Evolutionary conservation across 2,888 invertebrate genomes (phyloP).

Genomic region (Quadroppia sp.): DNA sequence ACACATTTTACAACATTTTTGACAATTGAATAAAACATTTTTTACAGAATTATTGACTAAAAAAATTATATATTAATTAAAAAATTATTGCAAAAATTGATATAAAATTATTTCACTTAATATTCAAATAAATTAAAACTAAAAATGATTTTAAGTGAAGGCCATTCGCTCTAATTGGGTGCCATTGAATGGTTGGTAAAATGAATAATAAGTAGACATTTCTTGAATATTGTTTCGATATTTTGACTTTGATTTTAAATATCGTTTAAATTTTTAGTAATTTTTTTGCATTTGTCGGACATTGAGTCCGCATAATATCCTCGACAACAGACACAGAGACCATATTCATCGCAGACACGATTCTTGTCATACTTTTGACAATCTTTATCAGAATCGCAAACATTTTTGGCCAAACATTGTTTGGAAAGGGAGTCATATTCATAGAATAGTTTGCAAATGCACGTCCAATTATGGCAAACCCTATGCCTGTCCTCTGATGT

Average conservation of each 20-base stretch:
- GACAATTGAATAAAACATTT: too few relatives aligned
- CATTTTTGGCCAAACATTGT: conserved; percentile 22
- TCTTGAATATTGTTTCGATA: too few relatives aligned
- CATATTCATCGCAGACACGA: conserved; percentile 18
- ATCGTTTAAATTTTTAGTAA: too few relatives aligned
- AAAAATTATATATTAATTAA: too few relatives aligned
- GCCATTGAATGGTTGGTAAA: too few relatives aligned
- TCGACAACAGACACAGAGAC: background rate
- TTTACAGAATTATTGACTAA: too few relatives aligned
- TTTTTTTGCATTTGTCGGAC: conserved; percentile 2
- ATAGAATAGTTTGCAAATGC: conserved; percentile 17
- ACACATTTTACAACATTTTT: too few relatives aligned
- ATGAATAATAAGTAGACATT: background rate
- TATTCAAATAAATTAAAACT: background rate
- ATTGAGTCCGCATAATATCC: conserved; percentile 2
- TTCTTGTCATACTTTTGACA: conserved; percentile 11
- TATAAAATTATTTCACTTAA: too few relatives aligned
- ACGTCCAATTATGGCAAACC: background rate
- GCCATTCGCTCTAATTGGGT: background rate
- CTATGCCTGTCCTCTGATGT: conserved; percentile 9
- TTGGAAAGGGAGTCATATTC: background rate
- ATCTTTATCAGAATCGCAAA: conserved; percentile 25
- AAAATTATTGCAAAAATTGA: too few relatives aligned
- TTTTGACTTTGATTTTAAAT: too few relatives aligned
- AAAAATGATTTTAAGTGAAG: background rate